These are phyloP conservation scores for Neopipo cinnamomea DNA, from an alignment of 2,113 vertebrate genomes.

Conservation along the genomic window DNA sequence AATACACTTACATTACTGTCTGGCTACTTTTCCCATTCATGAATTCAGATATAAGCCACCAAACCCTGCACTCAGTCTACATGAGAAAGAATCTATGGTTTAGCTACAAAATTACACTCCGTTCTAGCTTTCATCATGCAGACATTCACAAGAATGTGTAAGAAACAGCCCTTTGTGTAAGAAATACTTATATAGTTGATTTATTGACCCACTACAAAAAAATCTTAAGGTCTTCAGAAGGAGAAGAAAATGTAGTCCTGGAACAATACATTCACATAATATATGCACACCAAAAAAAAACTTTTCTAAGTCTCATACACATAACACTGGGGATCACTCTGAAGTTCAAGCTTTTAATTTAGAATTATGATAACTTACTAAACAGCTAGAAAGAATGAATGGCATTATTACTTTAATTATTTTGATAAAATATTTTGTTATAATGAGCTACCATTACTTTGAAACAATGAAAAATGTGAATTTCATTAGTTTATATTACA, in stretches of 20 bases:
- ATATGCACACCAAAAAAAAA: not conserved
- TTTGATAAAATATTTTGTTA: not conserved
- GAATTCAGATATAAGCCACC: not conserved
- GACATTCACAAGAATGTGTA: not conserved
- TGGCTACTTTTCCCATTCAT: not conserved
- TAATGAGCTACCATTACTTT: not conserved
- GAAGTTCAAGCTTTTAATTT: not conserved
- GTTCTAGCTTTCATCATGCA: not conserved
- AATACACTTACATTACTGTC: not conserved
- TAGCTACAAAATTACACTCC: not conserved
- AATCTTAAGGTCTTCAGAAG: not conserved
- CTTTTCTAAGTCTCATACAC: not conserved
- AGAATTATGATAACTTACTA: not conserved
- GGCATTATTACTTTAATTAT: not conserved
- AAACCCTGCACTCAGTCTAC: not conserved
- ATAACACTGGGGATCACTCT: not conserved
- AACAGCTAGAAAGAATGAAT: not conserved
- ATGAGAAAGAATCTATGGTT: not conserved
- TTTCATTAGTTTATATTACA: not conserved
- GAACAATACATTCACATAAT: not conserved
- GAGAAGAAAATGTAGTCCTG: not conserved
- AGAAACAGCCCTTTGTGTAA: not conserved
- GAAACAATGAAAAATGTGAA: not conserved
- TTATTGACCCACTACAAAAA: not conserved
- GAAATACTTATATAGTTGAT: not conserved